phyloP scores from a whole-genome alignment of 1,140 invertebrate genomes.

The Papilio machaon region DNA sequence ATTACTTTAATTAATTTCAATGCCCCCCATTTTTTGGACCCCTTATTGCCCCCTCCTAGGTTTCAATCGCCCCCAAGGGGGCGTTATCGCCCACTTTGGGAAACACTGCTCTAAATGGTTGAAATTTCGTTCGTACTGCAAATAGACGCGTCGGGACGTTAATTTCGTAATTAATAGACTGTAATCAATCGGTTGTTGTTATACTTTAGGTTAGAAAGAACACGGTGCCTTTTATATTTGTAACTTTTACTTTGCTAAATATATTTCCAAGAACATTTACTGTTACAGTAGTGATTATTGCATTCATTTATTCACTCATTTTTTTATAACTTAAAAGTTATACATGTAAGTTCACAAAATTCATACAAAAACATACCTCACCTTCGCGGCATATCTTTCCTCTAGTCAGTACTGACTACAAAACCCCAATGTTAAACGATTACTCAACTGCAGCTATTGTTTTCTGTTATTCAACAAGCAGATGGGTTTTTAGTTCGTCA shows the following conservation, averaged over 20 bases:
- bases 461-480: conserved; percentile 1
- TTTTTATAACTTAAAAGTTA: not conserved
- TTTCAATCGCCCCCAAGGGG: too few relatives aligned
- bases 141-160: not conserved
- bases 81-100: too few relatives aligned
- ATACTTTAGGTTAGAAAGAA: not conserved
- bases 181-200: not conserved
- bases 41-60: too few relatives aligned
- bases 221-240: not conserved
- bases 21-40: too few relatives aligned
- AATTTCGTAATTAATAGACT: not conserved
- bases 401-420: not conserved
- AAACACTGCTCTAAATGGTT: too few relatives aligned
- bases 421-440: not conserved
- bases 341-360: not conserved
- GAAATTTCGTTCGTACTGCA: not conserved
- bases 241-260: not conserved
- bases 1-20: too few relatives aligned
- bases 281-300: not conserved
- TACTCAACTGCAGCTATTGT: not conserved
- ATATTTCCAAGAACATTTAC: not conserved
- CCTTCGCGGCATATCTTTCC: not conserved
- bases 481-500: not conserved
- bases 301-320: not conserved
- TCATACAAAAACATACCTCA: not conserved